Conservation (phyloP, 2,888 invertebrate genomes). For the Cecidostiba fungosa region DNA sequence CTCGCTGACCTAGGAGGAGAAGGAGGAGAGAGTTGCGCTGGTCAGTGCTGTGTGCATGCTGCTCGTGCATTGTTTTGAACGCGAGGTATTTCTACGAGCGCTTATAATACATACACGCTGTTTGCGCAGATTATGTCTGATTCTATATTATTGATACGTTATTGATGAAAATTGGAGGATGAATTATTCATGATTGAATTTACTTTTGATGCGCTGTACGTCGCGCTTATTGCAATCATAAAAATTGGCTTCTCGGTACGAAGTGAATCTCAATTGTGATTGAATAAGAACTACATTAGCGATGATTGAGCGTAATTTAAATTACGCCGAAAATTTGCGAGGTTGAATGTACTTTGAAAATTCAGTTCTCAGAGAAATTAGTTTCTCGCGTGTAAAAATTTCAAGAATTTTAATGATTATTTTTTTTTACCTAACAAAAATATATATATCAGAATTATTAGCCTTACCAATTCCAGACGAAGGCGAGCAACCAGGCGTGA, state of each 20-base stretch:
- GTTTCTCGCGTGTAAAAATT: background rate
- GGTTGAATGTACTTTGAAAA: background rate
- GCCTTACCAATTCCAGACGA: constrained; percentile 47
- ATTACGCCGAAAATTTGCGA: background rate
- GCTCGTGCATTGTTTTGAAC: constrained; percentile 4
- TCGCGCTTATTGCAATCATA: background rate
- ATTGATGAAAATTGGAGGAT: background rate
- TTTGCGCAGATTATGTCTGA: background rate
- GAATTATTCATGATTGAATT: background rate
- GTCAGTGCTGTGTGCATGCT: constrained; percentile 2
- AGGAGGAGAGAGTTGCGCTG: constrained; percentile 10
- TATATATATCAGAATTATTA: no score
- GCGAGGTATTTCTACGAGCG: background rate
- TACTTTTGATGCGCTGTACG: background rate
- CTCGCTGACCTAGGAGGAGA: constrained; percentile 51
- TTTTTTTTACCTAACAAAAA: no score
- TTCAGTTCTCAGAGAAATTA: background rate
- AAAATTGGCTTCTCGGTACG: constrained; percentile 1
- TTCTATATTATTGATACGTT: background rate
- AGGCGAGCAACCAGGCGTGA: constrained; percentile 77
- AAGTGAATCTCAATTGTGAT: background rate
- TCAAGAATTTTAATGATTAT: background rate
- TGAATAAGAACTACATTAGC: background rate
- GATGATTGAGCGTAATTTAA: background rate
- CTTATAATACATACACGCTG: background rate